Evolutionary conservation across 2,888 invertebrate species (phyloP).

Genomic region (Lasioglossum zephyrum): DNA sequence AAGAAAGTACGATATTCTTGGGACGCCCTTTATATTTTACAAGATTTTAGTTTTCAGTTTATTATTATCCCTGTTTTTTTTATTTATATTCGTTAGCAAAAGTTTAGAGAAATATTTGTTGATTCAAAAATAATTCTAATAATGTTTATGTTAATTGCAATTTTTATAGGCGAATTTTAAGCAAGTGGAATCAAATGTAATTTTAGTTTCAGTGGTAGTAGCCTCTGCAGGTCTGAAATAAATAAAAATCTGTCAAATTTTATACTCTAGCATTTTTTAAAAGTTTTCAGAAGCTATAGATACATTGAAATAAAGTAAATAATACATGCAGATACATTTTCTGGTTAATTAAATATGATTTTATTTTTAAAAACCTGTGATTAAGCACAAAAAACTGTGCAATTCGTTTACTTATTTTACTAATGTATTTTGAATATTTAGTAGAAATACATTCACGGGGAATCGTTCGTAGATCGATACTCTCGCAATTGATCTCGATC

Average conservation of each 20-base stretch:
- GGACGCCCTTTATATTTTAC: not conserved
- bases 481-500: constrained; percentile 15
- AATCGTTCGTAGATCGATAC: constrained; percentile 7
- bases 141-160: no score
- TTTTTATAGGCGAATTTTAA: no score
- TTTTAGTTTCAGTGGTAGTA: no score
- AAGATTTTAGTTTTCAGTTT: not conserved
- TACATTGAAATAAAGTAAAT: no score
- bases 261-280: no score
- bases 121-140: constrained; percentile 18
- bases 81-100: not conserved
- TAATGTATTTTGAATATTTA: not conserved
- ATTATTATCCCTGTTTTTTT: not conserved
- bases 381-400: not conserved
- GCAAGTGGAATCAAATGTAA: no score
- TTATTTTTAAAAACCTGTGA: not conserved
- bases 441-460: not conserved
- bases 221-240: no score
- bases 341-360: not conserved
- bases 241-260: no score
- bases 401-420: not conserved
- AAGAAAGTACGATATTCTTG: not conserved
- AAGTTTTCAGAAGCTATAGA: no score
- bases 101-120: not conserved
- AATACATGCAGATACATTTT: no score